A percentile compares a stretch with the other conserved stretches of the same genome.
Conservation (phyloP, 2,888 invertebrate species). For the Xylota sylvarum region DNA sequence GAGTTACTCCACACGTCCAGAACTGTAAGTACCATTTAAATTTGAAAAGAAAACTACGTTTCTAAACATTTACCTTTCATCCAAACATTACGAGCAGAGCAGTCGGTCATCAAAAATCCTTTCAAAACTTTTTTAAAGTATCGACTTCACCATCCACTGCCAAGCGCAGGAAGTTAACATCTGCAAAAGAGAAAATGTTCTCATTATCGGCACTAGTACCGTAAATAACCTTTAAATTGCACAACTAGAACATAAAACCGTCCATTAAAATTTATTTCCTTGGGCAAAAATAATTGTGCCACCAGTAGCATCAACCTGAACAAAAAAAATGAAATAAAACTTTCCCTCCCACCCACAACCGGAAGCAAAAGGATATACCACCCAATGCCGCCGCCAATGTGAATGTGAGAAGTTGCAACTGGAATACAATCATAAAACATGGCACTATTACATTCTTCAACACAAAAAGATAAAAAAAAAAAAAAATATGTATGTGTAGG, state of each 20-base stretch:
- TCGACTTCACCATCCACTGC: neutral
- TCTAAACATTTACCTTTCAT: no score
- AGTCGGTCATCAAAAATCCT: neutral
- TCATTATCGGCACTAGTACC: slow-evolving; percentile 74
- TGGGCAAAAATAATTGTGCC: slow-evolving; percentile 72
- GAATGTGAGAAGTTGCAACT: slow-evolving; percentile 67
- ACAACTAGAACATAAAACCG: slow-evolving; percentile 71
- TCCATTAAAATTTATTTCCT: slow-evolving; percentile 75
- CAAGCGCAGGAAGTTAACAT: slow-evolving; percentile 42
- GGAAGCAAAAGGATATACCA: slow-evolving; percentile 44
- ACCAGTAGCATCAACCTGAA: slow-evolving; percentile 32
- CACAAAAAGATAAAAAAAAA: slow-evolving; percentile 19
- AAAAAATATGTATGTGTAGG: neutral
- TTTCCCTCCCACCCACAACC: slow-evolving; percentile 29
- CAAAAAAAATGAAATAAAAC: slow-evolving; percentile 2
- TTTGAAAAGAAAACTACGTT: no score
- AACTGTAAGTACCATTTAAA: no score
- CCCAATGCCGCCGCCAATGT: slow-evolving; percentile 40
- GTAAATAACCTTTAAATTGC: slow-evolving; percentile 75
- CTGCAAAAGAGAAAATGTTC: slow-evolving; percentile 62
- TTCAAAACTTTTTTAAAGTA: slow-evolving; percentile 26
- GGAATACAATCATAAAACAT: slow-evolving; percentile 74
- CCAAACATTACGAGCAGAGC: neutral
- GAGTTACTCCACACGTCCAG: no score
- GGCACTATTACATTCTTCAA: slow-evolving; percentile 59